phyloP scores from a whole-genome alignment of 1,140 invertebrate genomes.

The Scaptomyza montana region DNA sequence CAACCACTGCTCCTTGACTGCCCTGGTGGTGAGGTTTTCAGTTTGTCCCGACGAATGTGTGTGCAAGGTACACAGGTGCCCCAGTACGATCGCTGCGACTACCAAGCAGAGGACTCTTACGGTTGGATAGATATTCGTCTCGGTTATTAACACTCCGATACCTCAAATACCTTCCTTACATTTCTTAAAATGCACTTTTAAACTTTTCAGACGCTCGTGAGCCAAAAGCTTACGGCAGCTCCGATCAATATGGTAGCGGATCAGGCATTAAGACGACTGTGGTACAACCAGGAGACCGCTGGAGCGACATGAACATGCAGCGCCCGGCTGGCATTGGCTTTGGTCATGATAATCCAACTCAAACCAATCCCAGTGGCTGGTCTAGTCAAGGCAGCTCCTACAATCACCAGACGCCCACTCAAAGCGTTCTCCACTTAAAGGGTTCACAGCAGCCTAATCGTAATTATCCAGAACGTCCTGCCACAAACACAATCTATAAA shows the following conservation, averaged over 20 bases:
- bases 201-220: slow-evolving; percentile 57
- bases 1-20: slow-evolving; percentile 47
- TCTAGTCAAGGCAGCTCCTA: slow-evolving; percentile 51
- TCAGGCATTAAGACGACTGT: slow-evolving; percentile 33
- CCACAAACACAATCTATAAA: slow-evolving; percentile 38
- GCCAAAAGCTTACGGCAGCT: slow-evolving; percentile 37
- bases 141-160: slow-evolving; percentile 60
- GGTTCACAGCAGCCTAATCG: slow-evolving; percentile 74
- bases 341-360: slow-evolving; percentile 2
- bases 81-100: slow-evolving; percentile 56
- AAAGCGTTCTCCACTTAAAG: slow-evolving; percentile 66
- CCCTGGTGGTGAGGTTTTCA: slow-evolving; percentile 54
- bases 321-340: slow-evolving; percentile 59
- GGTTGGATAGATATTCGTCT: slow-evolving; percentile 47
- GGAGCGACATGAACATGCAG: slow-evolving; percentile 73
- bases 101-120: slow-evolving; percentile 10
- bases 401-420: slow-evolving; percentile 43
- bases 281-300: slow-evolving; percentile 54
- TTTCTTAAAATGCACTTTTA: background rate
- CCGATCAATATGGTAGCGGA: slow-evolving; percentile 22
- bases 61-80: slow-evolving; percentile 36
- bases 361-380: slow-evolving; percentile 31
- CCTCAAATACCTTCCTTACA: slow-evolving; percentile 4
- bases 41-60: slow-evolving; percentile 58
- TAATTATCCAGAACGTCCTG: slow-evolving; percentile 65